Conservation (phyloP, 2,113 vertebrate species). For the Tetrao urogallus region DNA sequence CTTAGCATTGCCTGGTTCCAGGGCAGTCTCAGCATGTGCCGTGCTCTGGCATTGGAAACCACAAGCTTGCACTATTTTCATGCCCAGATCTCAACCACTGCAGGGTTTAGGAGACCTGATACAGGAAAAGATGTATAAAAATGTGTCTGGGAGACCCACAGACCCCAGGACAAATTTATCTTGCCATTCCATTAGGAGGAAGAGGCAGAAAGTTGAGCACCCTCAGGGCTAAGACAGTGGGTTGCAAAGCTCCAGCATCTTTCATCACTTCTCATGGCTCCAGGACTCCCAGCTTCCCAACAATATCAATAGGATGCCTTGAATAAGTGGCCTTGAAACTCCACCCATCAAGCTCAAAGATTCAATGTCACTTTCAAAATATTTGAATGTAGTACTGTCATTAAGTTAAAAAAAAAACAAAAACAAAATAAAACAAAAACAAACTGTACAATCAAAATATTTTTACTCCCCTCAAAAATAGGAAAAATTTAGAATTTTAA, state of each 20-base stretch:
- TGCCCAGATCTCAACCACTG: not conserved
- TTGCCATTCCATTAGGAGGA: not conserved
- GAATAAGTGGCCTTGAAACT: not conserved
- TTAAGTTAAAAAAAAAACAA: not conserved
- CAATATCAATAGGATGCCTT: not conserved
- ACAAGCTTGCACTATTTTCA: not conserved
- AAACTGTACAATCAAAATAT: not conserved
- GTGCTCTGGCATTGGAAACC: not conserved
- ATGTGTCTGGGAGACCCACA: not conserved
- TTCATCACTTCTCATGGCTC: rapidly evolving
- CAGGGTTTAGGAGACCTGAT: not conserved
- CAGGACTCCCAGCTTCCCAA: not conserved
- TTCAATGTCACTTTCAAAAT: not conserved
- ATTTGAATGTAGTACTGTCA: not conserved
- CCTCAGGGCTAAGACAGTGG: not conserved
- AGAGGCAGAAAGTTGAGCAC: not conserved
- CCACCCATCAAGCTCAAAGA: not conserved
- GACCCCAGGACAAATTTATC: not conserved
- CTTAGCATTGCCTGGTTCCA: not conserved
- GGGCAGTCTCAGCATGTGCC: not conserved
- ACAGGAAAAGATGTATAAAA: not conserved
- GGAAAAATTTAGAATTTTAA: not conserved
- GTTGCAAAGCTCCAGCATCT: not conserved
- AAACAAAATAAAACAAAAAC: not conserved
- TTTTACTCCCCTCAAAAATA: not conserved